Evolutionary conservation across 2,888 invertebrate species (phyloP).

Genomic region (Hyposoter dolosus): DNA sequence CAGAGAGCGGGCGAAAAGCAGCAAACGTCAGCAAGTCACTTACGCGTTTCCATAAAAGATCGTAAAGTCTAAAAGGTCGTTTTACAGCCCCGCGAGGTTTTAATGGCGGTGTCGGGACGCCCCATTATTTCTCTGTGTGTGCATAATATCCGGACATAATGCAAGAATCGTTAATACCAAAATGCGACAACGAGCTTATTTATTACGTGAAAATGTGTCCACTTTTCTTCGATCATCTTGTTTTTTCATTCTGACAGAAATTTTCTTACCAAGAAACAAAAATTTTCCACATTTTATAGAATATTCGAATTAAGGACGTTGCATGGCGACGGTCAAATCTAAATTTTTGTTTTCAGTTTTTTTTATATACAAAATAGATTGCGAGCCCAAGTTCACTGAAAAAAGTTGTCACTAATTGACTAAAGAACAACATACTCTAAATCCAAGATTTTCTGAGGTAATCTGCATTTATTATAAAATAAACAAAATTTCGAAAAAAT

Average conservation of each 20-base stretch:
- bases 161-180: constrained; percentile 60
- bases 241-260: neutral
- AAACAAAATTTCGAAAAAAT: no score
- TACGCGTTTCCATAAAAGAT: constrained; percentile 78
- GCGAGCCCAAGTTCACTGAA: no score
- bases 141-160: constrained; percentile 70
- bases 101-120: constrained; percentile 75
- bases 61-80: constrained; percentile 82
- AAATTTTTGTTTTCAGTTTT: no score
- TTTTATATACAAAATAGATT: no score
- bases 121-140: constrained; percentile 45
- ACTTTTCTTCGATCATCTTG: constrained; percentile 22
- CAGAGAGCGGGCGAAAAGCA: constrained; percentile 42
- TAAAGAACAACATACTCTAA: no score
- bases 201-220: constrained; percentile 68
- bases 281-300: neutral
- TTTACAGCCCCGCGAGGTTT: constrained; percentile 79
- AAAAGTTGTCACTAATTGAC: no score
- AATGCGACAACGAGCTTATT: constrained; percentile 70
- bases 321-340: no score
- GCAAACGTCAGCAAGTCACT: constrained; percentile 73
- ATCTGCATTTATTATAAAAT: no score
- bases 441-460: no score
- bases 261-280: neutral
- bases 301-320: no score